These are phyloP conservation scores for Hydractinia symbiolongicarpus DNA, from an alignment of 30 jellyfish, hydroid and myxozoan genomes.

Conservation along the genomic window DNA sequence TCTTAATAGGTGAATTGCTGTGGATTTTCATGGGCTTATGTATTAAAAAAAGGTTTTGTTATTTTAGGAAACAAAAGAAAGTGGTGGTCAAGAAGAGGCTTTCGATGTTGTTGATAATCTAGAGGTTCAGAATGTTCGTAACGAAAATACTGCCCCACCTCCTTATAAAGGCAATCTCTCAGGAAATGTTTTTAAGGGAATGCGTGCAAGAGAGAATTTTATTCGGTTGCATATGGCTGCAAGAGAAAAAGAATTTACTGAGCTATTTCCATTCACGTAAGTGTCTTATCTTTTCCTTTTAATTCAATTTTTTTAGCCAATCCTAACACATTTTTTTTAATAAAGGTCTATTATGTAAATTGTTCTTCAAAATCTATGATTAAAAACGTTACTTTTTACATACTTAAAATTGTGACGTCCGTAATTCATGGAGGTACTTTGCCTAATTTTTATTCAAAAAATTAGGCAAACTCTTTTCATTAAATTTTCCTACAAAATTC, in stretches of 20 bases:
- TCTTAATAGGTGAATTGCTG: no score
- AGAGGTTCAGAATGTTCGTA: conserved; percentile 39
- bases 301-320: neutral
- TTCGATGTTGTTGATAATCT: conserved; percentile 70
- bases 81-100: conserved; percentile 22
- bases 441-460: no score
- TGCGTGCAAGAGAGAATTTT: conserved; percentile 66
- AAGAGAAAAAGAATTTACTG: conserved; percentile 75
- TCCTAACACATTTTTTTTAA: neutral
- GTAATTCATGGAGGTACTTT: no score
- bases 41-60: no score
- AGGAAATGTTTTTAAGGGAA: conserved; percentile 41
- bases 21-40: no score
- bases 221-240: conserved; percentile 84
- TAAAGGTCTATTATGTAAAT: neutral
- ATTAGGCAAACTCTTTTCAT: no score
- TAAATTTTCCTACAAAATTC: no score
- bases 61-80: no score
- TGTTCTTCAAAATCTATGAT: neutral
- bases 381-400: no score
- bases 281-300: neutral
- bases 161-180: conserved; percentile 35
- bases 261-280: conserved; percentile 71
- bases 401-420: no score
- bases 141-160: neutral